These are phyloP conservation scores for Drosophila subobscura DNA, from an alignment of 1,140 invertebrate species.

Conservation along the genomic window DNA sequence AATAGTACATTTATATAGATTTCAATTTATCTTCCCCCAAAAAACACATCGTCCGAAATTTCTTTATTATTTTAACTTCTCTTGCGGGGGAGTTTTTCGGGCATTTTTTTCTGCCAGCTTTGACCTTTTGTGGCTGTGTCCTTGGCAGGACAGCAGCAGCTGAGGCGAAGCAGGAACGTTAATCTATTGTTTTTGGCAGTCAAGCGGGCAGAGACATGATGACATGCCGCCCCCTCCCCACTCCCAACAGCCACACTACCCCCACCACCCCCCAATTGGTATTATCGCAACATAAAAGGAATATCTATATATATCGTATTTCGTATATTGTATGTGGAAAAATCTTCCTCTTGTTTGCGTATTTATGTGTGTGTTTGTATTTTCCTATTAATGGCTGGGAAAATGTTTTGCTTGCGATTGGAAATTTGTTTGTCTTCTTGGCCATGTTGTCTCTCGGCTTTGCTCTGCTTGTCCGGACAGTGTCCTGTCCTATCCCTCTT, in stretches of 20 bases:
- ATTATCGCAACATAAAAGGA: constrained; percentile 70
- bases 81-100: neutral
- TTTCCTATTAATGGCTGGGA: constrained; percentile 73
- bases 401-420: constrained; percentile 78
- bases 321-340: neutral
- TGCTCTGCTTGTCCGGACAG: constrained; percentile 3
- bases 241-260: neutral
- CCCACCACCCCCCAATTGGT: constrained; percentile 18
- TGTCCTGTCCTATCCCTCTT: constrained; percentile 34
- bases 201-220: constrained; percentile 59
- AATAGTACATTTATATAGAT: constrained; percentile 43
- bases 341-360: neutral
- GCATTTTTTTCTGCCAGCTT: constrained; percentile 23
- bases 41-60: constrained; percentile 3
- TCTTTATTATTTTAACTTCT: constrained; percentile 53
- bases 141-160: constrained; percentile 29
- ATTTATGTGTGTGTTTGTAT: constrained; percentile 42
- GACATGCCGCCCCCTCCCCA: constrained; percentile 21
- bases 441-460: constrained; percentile 31
- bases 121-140: constrained; percentile 37
- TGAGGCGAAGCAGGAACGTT: constrained; percentile 44
- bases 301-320: constrained; percentile 26
- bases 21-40: constrained; percentile 44
- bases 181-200: constrained; percentile 76
- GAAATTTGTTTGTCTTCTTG: constrained; percentile 72